Conservation (phyloP, 2,888 invertebrate species). For the Sinhomidia bicolor region DNA sequence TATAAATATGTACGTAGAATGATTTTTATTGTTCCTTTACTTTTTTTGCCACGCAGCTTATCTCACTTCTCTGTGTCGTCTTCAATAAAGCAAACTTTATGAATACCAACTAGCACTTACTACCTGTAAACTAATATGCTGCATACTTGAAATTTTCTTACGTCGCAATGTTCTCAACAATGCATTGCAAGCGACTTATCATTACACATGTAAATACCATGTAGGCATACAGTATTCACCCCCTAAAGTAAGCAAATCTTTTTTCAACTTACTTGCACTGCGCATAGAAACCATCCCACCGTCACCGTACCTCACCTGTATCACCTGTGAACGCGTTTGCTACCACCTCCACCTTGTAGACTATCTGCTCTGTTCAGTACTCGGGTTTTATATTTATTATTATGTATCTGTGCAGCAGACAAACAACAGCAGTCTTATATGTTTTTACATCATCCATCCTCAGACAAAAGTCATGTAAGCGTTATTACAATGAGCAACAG, state of each 20-base stretch:
- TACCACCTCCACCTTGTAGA: constrained; percentile 27
- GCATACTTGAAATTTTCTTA: not conserved
- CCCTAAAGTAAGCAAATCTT: constrained; percentile 6
- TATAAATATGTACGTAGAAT: not conserved
- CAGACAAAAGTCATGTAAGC: constrained; percentile 11
- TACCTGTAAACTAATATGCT: constrained; percentile 37
- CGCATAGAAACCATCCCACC: not conserved
- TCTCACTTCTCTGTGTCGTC: not conserved
- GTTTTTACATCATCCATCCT: not conserved
- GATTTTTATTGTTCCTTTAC: no score
- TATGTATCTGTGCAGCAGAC: not conserved
- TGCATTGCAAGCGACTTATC: not conserved
- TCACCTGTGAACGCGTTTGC: constrained; percentile 29
- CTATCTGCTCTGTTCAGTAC: not conserved
- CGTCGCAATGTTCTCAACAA: constrained; percentile 15
- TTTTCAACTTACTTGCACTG: not conserved
- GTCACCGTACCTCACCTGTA: constrained; percentile 50
- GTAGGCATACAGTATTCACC: constrained; percentile 3
- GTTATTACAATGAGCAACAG: constrained; percentile 57
- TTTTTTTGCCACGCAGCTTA: not conserved
- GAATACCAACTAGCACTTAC: not conserved
- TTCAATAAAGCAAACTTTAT: constrained; percentile 6
- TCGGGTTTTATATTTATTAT: not conserved
- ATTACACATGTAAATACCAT: not conserved
- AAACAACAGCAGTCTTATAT: not conserved